Base-by-base conservation (phyloP, 2,888 invertebrate species). In the Polymixis flavicincta region DNA sequence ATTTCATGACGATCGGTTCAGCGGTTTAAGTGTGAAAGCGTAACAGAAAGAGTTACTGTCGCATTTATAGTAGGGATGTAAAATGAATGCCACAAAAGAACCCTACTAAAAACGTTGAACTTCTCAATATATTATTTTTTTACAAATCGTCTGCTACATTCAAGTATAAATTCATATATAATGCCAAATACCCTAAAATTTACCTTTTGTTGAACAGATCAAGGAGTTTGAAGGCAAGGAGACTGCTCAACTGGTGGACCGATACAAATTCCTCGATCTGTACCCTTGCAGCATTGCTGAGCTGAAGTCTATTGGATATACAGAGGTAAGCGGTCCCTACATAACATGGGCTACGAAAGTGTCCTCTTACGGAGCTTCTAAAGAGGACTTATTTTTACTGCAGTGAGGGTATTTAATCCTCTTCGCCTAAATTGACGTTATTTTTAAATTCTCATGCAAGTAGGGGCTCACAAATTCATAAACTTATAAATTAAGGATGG, bases 151-250 rank as follows among this genome's bases (percentile, higher is more conserved):
- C 42, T 9, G 8, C 9, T 42, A 42, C 8, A 42, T 42, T 42
- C 42, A 42, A 42, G 42, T n/a, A n/a, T 42, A 42, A 42, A 42
- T 11, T 42, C 42, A 42, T 11, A 3, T 45, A 45, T 45, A 11
- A 13, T 45, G 42, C 13, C 42, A 32, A 14, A 28, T 28, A 48
- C 48, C 1, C 48, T 19, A 50, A 50, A 25, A 0, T 22, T 1
- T 74, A 50, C 48, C 48, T 71, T 59, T 76, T 76, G 42, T 82
- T 86, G 0, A 89, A 55, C 92, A 98, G 98, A 97, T 99, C 42
- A 99, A 99, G 96, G 99, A 99, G 93, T 99, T 99, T 91, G 99
- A 99, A 94, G 99, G 99, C 50, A 99, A 99, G 92, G 99, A 99
- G 94, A 99, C 99, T 0, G 99, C 99, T 0, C 98, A 99, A 89